Evolutionary conservation across 2,113 vertebrate species (phyloP).

Genomic region (Embiotoca jacksoni): DNA sequence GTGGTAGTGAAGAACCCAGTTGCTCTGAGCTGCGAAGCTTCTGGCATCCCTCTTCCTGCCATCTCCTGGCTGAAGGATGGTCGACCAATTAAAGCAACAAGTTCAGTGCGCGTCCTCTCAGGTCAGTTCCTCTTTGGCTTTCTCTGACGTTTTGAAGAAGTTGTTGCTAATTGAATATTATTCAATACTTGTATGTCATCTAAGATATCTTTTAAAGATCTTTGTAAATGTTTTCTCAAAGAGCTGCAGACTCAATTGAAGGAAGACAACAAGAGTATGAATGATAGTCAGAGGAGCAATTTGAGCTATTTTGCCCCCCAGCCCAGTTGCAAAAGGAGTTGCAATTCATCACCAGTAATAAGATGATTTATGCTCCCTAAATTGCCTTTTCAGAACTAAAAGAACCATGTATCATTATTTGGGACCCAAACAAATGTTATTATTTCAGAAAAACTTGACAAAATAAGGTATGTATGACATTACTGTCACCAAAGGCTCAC

Average conservation of each 20-base stretch:
- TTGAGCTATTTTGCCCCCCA: slow-evolving; percentile 10
- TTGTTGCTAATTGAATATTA: not conserved
- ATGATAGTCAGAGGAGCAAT: not conserved
- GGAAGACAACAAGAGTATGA: not conserved
- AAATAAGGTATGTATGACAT: too few relatives aligned
- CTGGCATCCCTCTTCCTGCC: slow-evolving; percentile 92
- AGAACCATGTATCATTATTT: too few relatives aligned
- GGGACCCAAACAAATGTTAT: too few relatives aligned
- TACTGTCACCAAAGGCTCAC: not conserved
- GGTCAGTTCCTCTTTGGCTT: slow-evolving; percentile 80
- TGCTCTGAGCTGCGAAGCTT: slow-evolving; percentile 91
- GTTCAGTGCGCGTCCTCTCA: slow-evolving; percentile 88
- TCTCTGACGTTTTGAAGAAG: not conserved
- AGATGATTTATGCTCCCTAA: slow-evolving; percentile 28
- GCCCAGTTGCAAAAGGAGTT: slow-evolving; percentile 15
- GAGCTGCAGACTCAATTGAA: not conserved
- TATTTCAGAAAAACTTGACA: too few relatives aligned
- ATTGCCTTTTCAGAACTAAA: not conserved
- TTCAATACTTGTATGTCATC: not conserved
- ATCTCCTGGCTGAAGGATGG: slow-evolving; percentile 93
- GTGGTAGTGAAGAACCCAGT: slow-evolving; percentile 92
- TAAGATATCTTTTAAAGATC: not conserved
- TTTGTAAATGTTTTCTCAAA: not conserved
- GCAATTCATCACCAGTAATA: slow-evolving; percentile 58
- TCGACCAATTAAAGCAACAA: slow-evolving; percentile 83